Conservation (phyloP, 2,797 vertebrate genomes). For the Macrochelys suwanniensis region DNA sequence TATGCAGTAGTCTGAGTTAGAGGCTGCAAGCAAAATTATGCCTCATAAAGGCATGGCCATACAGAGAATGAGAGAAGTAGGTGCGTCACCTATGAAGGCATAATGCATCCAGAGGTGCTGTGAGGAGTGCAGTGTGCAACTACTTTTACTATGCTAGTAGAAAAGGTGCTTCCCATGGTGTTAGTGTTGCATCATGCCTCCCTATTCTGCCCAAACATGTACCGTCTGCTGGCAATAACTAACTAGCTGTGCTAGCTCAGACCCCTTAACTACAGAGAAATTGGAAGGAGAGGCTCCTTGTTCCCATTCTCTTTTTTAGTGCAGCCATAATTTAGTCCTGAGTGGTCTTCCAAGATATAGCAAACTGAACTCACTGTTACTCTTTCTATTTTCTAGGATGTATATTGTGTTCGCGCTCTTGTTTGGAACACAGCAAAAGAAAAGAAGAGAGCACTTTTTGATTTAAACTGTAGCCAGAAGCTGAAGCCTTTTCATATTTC, state of each 20-base stretch:
- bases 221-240: not conserved
- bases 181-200: not conserved
- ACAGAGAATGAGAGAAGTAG: not conserved
- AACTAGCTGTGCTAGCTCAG: not conserved
- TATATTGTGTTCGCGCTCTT: constrained; percentile 30
- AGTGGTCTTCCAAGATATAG: not conserved
- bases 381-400: constrained; percentile 30
- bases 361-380: not conserved
- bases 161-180: not conserved
- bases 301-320: not conserved
- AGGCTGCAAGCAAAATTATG: not conserved
- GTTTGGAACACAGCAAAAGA: constrained; percentile 40
- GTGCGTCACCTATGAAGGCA: not conserved
- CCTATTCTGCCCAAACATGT: not conserved
- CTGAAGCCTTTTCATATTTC: constrained; percentile 43
- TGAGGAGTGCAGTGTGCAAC: not conserved
- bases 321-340: not conserved
- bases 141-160: not conserved
- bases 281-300: not conserved
- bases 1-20: not conserved
- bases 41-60: not conserved
- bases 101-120: not conserved
- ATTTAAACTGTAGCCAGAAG: constrained; percentile 52
- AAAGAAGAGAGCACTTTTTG: constrained; percentile 37
- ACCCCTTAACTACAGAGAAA: not conserved